Evolutionary conservation across 2,888 invertebrate genomes (phyloP), one percentile per base, ranked within the genome.

Genomic region (Eilema griseolum): DNA sequence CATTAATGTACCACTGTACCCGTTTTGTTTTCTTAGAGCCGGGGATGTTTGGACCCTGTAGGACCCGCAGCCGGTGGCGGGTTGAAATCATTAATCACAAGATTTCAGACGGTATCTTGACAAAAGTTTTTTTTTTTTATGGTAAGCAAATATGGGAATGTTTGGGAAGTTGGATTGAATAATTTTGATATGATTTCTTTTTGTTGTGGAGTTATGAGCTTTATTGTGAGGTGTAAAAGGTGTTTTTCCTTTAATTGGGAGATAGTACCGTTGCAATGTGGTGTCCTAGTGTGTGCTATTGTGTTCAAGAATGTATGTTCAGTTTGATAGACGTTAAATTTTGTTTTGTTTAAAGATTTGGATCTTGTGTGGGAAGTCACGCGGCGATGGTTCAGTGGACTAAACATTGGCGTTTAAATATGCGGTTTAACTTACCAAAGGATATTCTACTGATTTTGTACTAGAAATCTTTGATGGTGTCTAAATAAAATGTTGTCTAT

Each of bases 61-160:
- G 41, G 41, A 16, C 41, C 86, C 74, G 77, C 75, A 79, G 79
- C 83, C 86, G 86, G 77, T 85, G 84, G 84, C 85, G 88, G 89
- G 91, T 91, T 92, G 86, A 88, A 76, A 88, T 90, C 93, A 94
- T 94, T 92, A 91, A 93, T 94, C 94, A 93, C 85, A 80, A 84
- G 83, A 86, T 86, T 85, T 85, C 79, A 83, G 87, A 88, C 86
- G 84, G 81, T 85, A 86, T 83, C 86, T 87, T 88, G 89, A 93
- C 92, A 93, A 93, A 92, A 90, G 91, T 89, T 89, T 91, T 92
- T 90, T 91, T n/a, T 91, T 91, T 91, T 93, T 89, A 86, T 85
- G 89, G 86, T 89, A 90, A 90, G 92, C 93, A 93, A 94, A 94
- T 91, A 93, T 90, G 92, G 89, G 91, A 90, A 91, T 85, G 81